Evolutionary conservation across 2,888 invertebrate genomes (phyloP), one percentile per base, ranked within the genome.

Genomic region (Petrolisthes manimaculis): DNA sequence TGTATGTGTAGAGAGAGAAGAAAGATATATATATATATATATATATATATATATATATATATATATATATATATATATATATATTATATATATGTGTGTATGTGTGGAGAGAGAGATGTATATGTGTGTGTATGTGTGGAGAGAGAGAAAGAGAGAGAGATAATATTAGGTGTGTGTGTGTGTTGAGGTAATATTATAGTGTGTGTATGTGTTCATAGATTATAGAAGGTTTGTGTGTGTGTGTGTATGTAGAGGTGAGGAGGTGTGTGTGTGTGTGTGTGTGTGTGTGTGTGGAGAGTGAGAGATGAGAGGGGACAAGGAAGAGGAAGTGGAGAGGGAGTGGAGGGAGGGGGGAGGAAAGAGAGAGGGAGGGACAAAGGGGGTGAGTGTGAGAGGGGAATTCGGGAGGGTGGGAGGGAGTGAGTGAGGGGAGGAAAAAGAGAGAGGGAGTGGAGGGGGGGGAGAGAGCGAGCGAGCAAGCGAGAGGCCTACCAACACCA

Each of bases 351-450:
- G 51, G 37, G 67, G 61, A 67, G 37, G 81, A 81, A 61, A 81
- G 81, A 81, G 83, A 24, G 54, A 51, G 6, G 18, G 12, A 18
- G 14, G 53, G 5, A 18, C 12, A 51, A 53, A 69, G 83, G 53
- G 69, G 51, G 83, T 51, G 71, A 51, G 83, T 53, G 69, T 51
- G 83, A 53, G 83, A 71, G 83, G 69, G 83, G 54, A 74, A 83
- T 71, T 74, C 74, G 71, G 55, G 55, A 74, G 55, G 83, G 21
- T 54, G 51, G 5, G 37, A 8, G 24, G 9, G 51, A 18, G 12
- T 71, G n/a, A 14, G 18, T n/a, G 21, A 71, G 71, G 71, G 21
- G 18, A 61, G 18, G 9, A 14, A 14, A n/a, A 21, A 77, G 77
- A 53, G 77, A 77, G 77, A 37, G 53, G 18, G 77, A 53, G 77